phyloP scores from a whole-genome alignment of 2,113 vertebrate genomes.

The Cygnus buccinator region DNA sequence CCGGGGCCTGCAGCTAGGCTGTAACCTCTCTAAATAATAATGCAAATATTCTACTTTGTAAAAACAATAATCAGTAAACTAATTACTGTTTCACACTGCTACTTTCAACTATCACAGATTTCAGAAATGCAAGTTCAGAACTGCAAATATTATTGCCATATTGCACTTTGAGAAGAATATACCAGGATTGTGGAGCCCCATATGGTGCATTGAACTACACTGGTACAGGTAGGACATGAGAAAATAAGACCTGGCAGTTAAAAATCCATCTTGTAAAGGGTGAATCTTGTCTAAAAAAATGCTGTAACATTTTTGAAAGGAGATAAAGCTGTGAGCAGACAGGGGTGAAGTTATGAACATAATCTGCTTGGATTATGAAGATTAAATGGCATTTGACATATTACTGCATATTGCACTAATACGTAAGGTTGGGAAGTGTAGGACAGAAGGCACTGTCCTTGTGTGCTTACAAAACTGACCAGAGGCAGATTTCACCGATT shows the following conservation, averaged over 20 bases:
- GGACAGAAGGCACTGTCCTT: neutral
- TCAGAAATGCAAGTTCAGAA: neutral
- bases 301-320: neutral
- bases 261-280: neutral
- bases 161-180: neutral
- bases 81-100: neutral
- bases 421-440: conserved; percentile 28
- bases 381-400: conserved; percentile 65
- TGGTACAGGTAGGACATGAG: neutral
- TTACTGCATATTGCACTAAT: conserved; percentile 29
- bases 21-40: conserved; percentile 4
- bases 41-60: neutral
- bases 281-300: neutral
- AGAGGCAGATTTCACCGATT: neutral
- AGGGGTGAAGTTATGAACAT: conserved; percentile 40
- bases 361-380: conserved; percentile 63
- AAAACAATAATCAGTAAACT: neutral
- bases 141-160: neutral
- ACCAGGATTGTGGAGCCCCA: neutral
- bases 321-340: conserved; percentile 40
- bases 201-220: neutral
- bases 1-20: neutral
- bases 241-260: neutral
- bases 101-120: neutral
- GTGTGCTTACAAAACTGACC: neutral